These are phyloP conservation scores for Stictocephala bisonia DNA, from an alignment of 2,888 invertebrate genomes.

Conservation along the genomic window DNA sequence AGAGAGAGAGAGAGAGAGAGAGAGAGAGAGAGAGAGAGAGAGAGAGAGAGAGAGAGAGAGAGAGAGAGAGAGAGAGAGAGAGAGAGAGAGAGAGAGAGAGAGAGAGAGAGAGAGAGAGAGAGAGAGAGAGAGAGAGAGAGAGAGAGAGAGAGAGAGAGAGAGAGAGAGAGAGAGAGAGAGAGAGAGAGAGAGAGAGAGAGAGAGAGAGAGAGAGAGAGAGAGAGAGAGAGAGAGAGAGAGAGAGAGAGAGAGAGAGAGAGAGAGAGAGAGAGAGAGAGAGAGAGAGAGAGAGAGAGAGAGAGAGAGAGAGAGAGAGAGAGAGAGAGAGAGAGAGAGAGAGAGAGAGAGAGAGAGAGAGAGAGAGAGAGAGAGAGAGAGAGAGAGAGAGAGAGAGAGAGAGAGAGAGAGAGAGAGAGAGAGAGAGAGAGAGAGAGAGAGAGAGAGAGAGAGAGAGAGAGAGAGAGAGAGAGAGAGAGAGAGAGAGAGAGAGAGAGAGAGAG, in stretches of 20 bases:
- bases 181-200: constrained; percentile 41
- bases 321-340: too few relatives aligned
- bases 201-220: constrained; percentile 41
- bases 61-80: background rate
- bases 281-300: too few relatives aligned
- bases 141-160: constrained; percentile 38
- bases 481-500: too few relatives aligned
- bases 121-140: background rate
- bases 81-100: background rate
- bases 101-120: background rate
- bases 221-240: constrained; percentile 39
- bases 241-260: constrained; percentile 23
- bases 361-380: too few relatives aligned
- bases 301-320: too few relatives aligned
- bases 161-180: constrained; percentile 41
- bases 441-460: too few relatives aligned
- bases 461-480: too few relatives aligned
- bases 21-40: background rate
- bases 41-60: background rate
- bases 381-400: too few relatives aligned
- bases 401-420: too few relatives aligned
- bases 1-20: background rate
- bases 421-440: too few relatives aligned
- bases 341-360: too few relatives aligned
- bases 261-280: constrained; percentile 26